Evolutionary conservation across 2,888 invertebrate species (phyloP).

Genomic region (Keiferia lycopersicella): DNA sequence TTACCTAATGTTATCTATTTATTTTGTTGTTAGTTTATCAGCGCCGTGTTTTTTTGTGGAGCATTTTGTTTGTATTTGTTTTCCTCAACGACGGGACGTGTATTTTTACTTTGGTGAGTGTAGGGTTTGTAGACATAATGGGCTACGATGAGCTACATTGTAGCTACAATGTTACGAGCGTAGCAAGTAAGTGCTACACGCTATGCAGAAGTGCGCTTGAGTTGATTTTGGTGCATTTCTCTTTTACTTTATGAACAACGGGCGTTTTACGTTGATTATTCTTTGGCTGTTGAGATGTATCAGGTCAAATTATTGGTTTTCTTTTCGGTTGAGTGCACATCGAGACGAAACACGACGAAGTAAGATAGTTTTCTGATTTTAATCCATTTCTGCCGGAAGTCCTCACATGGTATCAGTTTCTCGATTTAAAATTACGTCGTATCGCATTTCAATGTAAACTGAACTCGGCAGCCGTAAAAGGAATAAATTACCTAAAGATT

Average conservation of each 20-base stretch:
- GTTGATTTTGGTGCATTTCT: neutral
- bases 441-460: too few species aligned
- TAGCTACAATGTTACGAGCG: conserved; percentile 6
- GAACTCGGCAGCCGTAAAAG: too few species aligned
- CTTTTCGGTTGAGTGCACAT: too few species aligned
- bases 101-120: neutral
- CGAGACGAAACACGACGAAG: neutral
- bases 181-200: neutral
- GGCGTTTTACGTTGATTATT: too few species aligned
- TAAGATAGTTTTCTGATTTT: neutral
- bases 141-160: neutral
- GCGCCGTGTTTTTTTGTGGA: neutral
- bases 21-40: conserved; percentile 18
- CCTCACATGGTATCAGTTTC: too few species aligned
- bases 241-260: neutral
- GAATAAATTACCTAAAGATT: too few species aligned
- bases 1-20: conserved; percentile 21
- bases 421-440: neutral
- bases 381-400: too few species aligned
- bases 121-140: neutral
- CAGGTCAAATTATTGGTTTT: too few species aligned
- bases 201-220: neutral
- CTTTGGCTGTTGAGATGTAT: too few species aligned
- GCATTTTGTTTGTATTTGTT: neutral
- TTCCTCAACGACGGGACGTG: neutral